Conservation (phyloP, 23 tunicate genomes). For the Ciona savignyi region DNA sequence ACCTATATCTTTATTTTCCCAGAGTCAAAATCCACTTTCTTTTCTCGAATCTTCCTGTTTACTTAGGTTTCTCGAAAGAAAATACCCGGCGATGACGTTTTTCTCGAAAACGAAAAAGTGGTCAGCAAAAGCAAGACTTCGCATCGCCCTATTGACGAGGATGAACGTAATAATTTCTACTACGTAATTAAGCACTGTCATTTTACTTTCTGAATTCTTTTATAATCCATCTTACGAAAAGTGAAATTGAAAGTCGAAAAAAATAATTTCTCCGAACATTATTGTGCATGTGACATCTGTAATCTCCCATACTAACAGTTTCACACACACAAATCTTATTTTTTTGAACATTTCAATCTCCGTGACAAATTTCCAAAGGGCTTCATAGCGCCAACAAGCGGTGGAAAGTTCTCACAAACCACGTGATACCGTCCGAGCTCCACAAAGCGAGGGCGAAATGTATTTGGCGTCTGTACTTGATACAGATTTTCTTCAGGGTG, state of each 20-base stretch:
- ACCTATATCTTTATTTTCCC: no score
- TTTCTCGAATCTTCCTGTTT: no score
- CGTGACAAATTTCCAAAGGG: no score
- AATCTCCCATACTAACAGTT: no score
- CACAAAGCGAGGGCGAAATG: constrained; percentile 19
- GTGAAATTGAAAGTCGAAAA: no score
- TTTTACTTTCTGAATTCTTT: background rate
- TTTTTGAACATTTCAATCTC: no score
- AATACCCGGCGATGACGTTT: background rate
- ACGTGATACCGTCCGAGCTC: constrained; percentile 42
- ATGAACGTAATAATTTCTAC: background rate
- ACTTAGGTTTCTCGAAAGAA: background rate
- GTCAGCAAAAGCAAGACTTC: no score
- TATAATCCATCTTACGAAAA: no score
- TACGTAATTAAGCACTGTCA: background rate
- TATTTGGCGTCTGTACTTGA: constrained; percentile 62
- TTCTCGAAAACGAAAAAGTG: background rate
- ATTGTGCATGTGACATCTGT: no score
- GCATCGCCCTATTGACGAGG: background rate
- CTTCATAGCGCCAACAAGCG: constrained; percentile 31
- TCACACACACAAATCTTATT: no score
- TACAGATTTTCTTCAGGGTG: constrained; percentile 48
- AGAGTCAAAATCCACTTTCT: no score
- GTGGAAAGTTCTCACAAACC: constrained; percentile 41
- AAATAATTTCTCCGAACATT: no score